Conservation (phyloP, 2,113 vertebrate species). For the Atherinomorus stipes region DNA sequence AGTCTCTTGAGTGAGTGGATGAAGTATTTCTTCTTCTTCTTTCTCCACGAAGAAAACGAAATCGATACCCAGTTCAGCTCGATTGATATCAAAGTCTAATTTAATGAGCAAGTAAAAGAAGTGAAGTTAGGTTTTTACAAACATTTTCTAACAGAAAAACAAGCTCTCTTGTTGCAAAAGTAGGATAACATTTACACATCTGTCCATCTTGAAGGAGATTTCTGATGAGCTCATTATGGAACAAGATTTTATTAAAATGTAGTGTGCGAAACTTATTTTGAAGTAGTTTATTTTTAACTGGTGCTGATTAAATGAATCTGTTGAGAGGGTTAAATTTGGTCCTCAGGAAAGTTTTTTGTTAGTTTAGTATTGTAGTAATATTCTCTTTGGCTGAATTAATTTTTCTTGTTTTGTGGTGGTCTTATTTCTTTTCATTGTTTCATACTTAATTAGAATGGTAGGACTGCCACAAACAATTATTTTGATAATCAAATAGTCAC, state of each 20-base stretch:
- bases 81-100: not conserved
- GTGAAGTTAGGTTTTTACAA: not conserved
- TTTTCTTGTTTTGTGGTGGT: too few relatives aligned
- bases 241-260: too few relatives aligned
- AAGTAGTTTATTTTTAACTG: too few relatives aligned
- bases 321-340: not conserved
- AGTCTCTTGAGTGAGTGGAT: constrained; percentile 91
- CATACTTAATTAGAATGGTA: not conserved
- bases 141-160: not conserved
- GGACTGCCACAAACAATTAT: too few relatives aligned
- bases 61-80: not conserved
- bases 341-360: not conserved
- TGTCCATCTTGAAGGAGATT: not conserved
- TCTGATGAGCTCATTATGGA: too few relatives aligned
- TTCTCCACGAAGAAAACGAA: not conserved
- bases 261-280: too few relatives aligned
- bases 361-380: too few relatives aligned
- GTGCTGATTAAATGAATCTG: too few relatives aligned
- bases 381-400: too few relatives aligned
- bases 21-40: not conserved
- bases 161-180: constrained; percentile 4
- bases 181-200: not conserved
- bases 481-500: too few relatives aligned
- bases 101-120: not conserved
- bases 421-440: not conserved